Evolutionary conservation across 2,113 vertebrate species (phyloP), one percentile per base, ranked within the genome.

Genomic region (Labeo rohita): DNA sequence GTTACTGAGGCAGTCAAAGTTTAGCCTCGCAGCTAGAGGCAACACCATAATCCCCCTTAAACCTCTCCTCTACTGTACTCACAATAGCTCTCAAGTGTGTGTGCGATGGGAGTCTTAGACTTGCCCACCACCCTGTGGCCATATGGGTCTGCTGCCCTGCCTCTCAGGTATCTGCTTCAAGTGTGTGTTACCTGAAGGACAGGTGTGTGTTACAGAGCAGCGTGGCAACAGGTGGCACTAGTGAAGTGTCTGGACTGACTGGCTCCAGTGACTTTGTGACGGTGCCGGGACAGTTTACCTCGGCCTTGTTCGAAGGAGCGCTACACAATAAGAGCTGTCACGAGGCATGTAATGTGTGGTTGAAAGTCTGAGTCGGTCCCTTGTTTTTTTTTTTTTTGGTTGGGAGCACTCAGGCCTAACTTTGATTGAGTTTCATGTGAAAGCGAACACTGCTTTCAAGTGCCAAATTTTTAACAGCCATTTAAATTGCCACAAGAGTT

Each of bases 251-350:
- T 92, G 91, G 93, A 92, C 94, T 92, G 87, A 90, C 92, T 91
- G 93, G 92, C 94, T 95, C 94, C 93, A 94, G 91, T 88, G 89
- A 85, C 86, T 74, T 80, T 93, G 92, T 92, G 91, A 87, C 84
- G 91, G 89, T 91, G 90, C 90, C 91, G 89, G 87, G 90, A 89
- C 87, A 85, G 92, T 95, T 94, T 92, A 92, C 87, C 63, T 63
- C 74, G 85, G 90, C 83, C 91, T 92, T 92, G 90, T 94, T 92
- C 90, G 89, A 91, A 84, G 86, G 90, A 93, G 84, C 88, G 90
- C 90, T 89, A 89, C 93, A 95, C 93, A 95, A 95, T 95, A 89
- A 93, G 92, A 93, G 93, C 92, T 93, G 94, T 94, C 92, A 93
- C 88, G 88, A 73, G 75, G 88, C 90, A 92, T 89, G 91, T 92